Percentiles rank a stretch among this genome's conserved stretches.
phyloP scores from a whole-genome alignment of 2,797 vertebrate genomes.

The Gadopsis bispinosus region DNA sequence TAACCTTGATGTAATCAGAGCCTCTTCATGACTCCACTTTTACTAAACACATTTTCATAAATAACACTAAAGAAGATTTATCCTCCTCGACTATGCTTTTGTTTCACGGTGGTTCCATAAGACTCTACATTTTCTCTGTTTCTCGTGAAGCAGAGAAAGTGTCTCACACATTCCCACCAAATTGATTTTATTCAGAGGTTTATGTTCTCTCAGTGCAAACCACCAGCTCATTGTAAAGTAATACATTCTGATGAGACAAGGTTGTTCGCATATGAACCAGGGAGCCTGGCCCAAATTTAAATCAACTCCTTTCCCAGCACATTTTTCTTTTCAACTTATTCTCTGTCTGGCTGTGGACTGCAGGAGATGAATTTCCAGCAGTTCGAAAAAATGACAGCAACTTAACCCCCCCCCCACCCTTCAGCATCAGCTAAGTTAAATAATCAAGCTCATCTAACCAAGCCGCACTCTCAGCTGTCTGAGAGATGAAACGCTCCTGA shows the following conservation, averaged over 20 bases:
- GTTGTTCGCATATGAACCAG: constrained; percentile 62
- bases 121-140: not conserved
- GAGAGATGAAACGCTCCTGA: constrained; percentile 24
- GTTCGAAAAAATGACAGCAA: constrained; percentile 48
- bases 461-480: constrained; percentile 5
- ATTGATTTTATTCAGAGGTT: constrained; percentile 74
- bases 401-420: not conserved
- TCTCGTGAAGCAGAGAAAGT: constrained; percentile 44
- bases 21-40: constrained; percentile 63
- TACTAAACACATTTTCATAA: constrained; percentile 67
- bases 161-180: constrained; percentile 60
- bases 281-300: constrained; percentile 58
- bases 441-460: constrained; percentile 43
- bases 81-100: constrained; percentile 39
- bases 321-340: constrained; percentile 46
- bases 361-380: constrained; percentile 44
- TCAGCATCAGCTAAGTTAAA: constrained; percentile 35
- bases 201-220: constrained; percentile 71
- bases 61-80: constrained; percentile 63
- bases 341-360: constrained; percentile 42
- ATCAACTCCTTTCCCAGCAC: constrained; percentile 47
- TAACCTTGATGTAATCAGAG: constrained; percentile 78
- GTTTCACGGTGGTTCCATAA: constrained; percentile 29
- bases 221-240: constrained; percentile 70
- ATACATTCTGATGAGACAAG: constrained; percentile 70